phyloP scores from a whole-genome alignment of 2,888 invertebrate genomes.

The Drosophila anceps region DNA sequence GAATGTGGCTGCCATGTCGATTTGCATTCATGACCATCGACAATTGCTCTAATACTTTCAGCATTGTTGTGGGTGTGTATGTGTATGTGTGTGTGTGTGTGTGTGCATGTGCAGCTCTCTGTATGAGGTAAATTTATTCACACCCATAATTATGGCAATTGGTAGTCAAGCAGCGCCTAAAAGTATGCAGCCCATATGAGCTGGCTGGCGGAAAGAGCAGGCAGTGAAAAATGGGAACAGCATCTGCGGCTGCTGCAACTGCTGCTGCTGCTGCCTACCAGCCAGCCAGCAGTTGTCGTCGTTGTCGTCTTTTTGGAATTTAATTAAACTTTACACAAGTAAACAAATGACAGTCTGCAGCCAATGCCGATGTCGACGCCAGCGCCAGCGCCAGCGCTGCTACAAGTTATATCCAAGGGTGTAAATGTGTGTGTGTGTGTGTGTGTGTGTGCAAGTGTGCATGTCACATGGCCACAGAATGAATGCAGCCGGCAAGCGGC shows the following conservation, averaged over 20 bases:
- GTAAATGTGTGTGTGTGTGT: constrained; percentile 21
- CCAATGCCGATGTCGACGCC: constrained; percentile 36
- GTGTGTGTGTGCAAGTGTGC: constrained; percentile 17
- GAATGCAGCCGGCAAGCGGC: constrained; percentile 59
- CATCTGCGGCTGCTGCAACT: constrained; percentile 37
- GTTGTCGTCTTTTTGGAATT: constrained; percentile 77
- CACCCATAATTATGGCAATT: constrained; percentile 75
- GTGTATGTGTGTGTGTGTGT: constrained; percentile 3
- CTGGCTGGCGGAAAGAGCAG: constrained; percentile 3
- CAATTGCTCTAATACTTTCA: constrained; percentile 73
- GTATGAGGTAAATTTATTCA: constrained; percentile 34
- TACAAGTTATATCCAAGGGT: constrained; percentile 23
- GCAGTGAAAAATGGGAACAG: constrained; percentile 47
- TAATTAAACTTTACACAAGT: constrained; percentile 80
- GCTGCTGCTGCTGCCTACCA: constrained; percentile 53
- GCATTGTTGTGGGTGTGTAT: constrained; percentile 32
- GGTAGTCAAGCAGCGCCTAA: constrained; percentile 56
- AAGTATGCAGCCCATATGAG: constrained; percentile 50
- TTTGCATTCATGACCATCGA: constrained; percentile 69
- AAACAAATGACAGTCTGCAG: constrained; percentile 80
- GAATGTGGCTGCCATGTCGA: constrained; percentile 31
- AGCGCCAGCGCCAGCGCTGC: constrained; percentile 11
- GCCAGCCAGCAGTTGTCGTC: constrained; percentile 60
- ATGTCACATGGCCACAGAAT: constrained; percentile 68
- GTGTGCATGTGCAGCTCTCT: neutral